phyloP scores from a whole-genome alignment of 1,140 invertebrate genomes.

The Cotesia glomerata region DNA sequence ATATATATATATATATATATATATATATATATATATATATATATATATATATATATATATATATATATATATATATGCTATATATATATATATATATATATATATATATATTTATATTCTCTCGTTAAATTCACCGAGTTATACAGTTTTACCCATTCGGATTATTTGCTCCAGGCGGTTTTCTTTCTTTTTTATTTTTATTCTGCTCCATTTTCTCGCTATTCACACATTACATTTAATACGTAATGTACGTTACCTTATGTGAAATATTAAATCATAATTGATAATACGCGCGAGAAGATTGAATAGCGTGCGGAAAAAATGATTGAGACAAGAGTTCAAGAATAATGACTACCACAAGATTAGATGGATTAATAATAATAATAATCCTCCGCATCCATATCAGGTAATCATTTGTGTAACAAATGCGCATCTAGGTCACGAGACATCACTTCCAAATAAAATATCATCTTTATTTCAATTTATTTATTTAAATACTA shows the following conservation, averaged over 20 bases:
- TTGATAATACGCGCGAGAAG: neutral
- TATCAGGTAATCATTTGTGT: constrained; percentile 23
- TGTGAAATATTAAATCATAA: neutral
- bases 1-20: no score
- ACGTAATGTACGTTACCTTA: no score
- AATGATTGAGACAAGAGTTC: constrained; percentile 15
- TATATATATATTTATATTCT: neutral
- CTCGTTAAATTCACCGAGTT: neutral
- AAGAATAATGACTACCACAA: constrained; percentile 33
- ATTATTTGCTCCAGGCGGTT: neutral
- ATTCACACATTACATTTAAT: neutral
- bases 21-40: neutral
- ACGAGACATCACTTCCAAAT: constrained; percentile 24
- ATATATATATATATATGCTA: neutral
- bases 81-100: neutral
- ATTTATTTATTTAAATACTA: constrained; percentile 17
- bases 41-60: neutral
- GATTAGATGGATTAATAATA: constrained; percentile 40
- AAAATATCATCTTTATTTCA: no score
- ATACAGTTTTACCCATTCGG: neutral
- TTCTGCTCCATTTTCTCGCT: constrained; percentile 7
- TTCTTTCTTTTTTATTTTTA: neutral
- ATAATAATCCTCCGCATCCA: no score
- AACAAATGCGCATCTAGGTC: constrained; percentile 4
- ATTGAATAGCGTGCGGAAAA: constrained; percentile 18